Conservation (phyloP, 1,140 invertebrate species). For the Drosophila erecta region DNA sequence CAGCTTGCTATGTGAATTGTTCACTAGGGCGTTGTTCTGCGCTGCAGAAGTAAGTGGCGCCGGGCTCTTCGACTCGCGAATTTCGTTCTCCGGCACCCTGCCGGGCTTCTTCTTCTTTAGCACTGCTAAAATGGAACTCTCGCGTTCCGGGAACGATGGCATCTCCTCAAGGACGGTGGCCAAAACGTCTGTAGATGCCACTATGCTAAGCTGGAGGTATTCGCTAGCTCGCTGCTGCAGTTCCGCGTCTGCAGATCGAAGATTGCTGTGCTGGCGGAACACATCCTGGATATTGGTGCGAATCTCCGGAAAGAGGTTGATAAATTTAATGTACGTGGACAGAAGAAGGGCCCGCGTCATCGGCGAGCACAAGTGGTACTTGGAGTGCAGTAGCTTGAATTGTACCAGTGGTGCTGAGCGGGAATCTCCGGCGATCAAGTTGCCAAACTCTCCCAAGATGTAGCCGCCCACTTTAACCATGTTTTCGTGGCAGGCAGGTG, state of each 20-base stretch:
- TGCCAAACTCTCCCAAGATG: constrained; percentile 99
- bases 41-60: constrained; percentile 86
- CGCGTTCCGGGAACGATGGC: constrained; percentile 99
- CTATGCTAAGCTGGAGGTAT: constrained; percentile 98
- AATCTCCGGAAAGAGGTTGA: constrained; percentile 99
- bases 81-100: constrained; percentile 93
- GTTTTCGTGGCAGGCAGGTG: constrained; percentile 99
- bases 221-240: constrained; percentile 99
- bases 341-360: constrained; percentile 97
- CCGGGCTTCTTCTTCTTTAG: constrained; percentile 99
- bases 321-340: constrained; percentile 99
- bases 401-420: constrained; percentile 98
- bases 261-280: constrained; percentile 97
- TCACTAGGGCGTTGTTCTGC: constrained; percentile 84
- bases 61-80: constrained; percentile 92
- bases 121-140: constrained; percentile 98
- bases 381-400: constrained; percentile 98
- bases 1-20: constrained; percentile 86
- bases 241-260: constrained; percentile 98
- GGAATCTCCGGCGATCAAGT: constrained; percentile 99
- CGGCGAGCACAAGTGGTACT: constrained; percentile 99
- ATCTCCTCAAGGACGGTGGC: constrained; percentile 99
- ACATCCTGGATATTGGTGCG: constrained; percentile 98
- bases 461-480: constrained; percentile 99
- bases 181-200: constrained; percentile 98